Evolutionary conservation across 2,888 invertebrate genomes (phyloP).

Genomic region (Prionchulus punctatus): DNA sequence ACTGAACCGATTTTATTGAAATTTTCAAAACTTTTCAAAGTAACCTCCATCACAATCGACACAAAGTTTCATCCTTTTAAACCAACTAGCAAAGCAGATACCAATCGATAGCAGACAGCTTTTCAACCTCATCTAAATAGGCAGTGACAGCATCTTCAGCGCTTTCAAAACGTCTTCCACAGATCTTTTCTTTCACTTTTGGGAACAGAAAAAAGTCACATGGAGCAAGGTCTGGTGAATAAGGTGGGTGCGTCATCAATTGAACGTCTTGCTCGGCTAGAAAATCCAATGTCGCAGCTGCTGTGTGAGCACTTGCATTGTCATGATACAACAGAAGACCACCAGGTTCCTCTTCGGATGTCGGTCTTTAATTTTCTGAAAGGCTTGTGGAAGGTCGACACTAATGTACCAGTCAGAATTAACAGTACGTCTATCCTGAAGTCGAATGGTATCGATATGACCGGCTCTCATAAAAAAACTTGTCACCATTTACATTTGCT

Average conservation of each 20-base stretch:
- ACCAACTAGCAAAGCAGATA: not conserved
- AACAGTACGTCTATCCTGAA: not conserved
- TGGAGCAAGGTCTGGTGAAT: not conserved
- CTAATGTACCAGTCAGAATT: too few species aligned
- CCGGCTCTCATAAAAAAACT: not conserved
- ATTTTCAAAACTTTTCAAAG: not conserved
- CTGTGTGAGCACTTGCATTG: not conserved
- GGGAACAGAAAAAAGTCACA: too few species aligned
- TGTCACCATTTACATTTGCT: not conserved
- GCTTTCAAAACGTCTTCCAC: not conserved
- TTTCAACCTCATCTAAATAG: not conserved
- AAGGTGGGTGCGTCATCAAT: not conserved
- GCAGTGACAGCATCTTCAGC: not conserved
- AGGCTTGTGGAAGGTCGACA: not conserved
- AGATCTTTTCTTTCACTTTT: not conserved
- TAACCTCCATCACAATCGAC: not conserved
- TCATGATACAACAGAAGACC: not conserved
- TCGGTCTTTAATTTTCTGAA: not conserved
- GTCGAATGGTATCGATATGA: not conserved
- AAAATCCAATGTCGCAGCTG: not conserved
- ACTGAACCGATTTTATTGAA: too few species aligned
- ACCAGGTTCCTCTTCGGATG: not conserved
- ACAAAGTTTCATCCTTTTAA: not conserved
- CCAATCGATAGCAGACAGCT: not conserved
- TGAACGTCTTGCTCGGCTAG: not conserved